Conservation (phyloP, 2,797 vertebrate genomes). For the Eospalax fontanierii region DNA sequence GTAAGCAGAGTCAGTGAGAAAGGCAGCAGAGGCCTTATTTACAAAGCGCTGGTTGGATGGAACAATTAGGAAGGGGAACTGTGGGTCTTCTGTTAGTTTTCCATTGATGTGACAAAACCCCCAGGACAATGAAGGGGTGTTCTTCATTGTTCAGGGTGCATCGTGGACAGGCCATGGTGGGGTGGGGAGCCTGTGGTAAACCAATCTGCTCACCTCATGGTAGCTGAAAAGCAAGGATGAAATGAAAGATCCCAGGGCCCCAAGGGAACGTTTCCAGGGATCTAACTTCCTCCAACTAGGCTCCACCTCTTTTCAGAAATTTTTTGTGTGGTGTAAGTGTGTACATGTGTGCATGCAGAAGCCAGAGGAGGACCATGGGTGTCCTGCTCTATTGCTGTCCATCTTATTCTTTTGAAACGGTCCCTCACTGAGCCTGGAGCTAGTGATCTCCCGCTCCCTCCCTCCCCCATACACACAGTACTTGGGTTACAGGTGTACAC, state of each 20-base stretch:
- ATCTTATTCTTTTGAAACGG: not conserved
- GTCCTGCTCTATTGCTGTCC: not conserved
- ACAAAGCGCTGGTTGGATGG: not conserved
- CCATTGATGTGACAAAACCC: not conserved
- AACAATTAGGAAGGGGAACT: constrained; percentile 42
- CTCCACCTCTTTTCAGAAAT: not conserved
- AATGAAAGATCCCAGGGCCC: accelerated
- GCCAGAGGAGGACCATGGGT: not conserved
- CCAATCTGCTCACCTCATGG: not conserved
- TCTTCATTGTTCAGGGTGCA: no score
- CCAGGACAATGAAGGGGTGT: not conserved
- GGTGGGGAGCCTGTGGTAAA: not conserved
- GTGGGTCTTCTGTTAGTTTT: not conserved
- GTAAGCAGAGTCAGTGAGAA: constrained; percentile 8
- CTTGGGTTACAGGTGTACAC: not conserved
- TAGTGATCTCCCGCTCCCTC: not conserved
- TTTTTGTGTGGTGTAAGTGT: not conserved
- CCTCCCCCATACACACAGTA: not conserved
- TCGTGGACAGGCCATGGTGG: no score
- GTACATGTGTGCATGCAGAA: not conserved
- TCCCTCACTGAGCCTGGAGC: not conserved
- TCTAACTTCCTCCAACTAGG: not conserved
- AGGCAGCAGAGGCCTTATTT: not conserved
- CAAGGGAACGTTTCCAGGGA: not conserved
- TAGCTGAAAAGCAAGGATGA: not conserved